These are phyloP conservation scores for Coptotermes formosanus DNA, from an alignment of 1,140 invertebrate genomes.

Conservation along the genomic window DNA sequence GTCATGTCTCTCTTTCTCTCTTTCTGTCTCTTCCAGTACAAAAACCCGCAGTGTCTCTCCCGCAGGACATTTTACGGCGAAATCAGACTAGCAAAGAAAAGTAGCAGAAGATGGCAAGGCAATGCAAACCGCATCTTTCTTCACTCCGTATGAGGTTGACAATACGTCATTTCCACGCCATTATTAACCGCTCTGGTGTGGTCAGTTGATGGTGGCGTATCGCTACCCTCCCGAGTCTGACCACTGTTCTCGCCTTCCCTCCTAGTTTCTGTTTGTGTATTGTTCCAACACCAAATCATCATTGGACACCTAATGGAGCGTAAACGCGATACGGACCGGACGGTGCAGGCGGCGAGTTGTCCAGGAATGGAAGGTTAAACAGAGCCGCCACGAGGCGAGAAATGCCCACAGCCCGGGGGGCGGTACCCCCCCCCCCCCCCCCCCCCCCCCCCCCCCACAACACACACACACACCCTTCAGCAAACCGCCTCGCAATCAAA, in stretches of 20 bases:
- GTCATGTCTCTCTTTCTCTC: too few species aligned
- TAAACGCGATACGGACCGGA: constrained; percentile 30
- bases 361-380: neutral
- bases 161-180: constrained; percentile 18
- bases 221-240: neutral
- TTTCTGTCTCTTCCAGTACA: too few species aligned
- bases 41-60: too few species aligned
- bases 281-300: constrained; percentile 27
- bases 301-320: constrained; percentile 32
- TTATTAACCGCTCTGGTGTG: constrained; percentile 1
- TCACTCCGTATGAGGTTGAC: neutral
- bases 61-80: too few species aligned
- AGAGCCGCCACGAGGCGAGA: neutral
- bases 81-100: neutral
- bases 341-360: constrained; percentile 2
- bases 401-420: constrained; percentile 12
- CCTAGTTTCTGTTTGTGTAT: constrained; percentile 22
- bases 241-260: neutral
- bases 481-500: neutral
- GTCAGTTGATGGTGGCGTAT: neutral
- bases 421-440: too few species aligned
- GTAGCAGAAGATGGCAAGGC: neutral
- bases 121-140: neutral
- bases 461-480: neutral
- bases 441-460: too few species aligned